Evolutionary conservation across 2,797 vertebrate genomes (phyloP).

Genomic region (Hemibagrus guttatus): DNA sequence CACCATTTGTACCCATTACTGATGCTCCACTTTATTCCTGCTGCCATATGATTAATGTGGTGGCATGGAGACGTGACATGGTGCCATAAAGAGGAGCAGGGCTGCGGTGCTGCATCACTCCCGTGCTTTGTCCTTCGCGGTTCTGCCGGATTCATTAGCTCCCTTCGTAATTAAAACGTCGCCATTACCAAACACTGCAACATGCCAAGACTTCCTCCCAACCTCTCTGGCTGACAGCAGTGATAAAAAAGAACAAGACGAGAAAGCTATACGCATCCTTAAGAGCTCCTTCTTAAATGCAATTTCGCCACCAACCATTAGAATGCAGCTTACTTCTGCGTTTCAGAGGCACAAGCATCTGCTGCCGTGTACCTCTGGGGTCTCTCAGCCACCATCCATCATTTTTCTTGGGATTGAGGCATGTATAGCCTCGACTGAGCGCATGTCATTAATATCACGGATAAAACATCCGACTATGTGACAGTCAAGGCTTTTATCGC

Average conservation of each 20-base stretch:
- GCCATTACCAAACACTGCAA: slow-evolving; percentile 50
- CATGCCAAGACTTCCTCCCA: slow-evolving; percentile 31
- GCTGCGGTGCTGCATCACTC: slow-evolving; percentile 48
- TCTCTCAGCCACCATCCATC: slow-evolving; percentile 67
- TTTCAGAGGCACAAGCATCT: slow-evolving; percentile 53
- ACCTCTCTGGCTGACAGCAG: slow-evolving; percentile 29
- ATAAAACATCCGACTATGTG: slow-evolving; percentile 58
- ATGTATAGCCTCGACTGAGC: slow-evolving; percentile 57
- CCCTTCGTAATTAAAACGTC: slow-evolving; percentile 59
- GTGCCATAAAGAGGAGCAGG: slow-evolving; percentile 67
- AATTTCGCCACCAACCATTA: slow-evolving; percentile 29
- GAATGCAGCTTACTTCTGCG: slow-evolving; percentile 57
- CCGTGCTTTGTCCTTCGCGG: slow-evolving; percentile 16
- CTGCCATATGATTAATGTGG: slow-evolving; percentile 79
- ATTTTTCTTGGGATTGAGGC: slow-evolving; percentile 62
- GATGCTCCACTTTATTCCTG: slow-evolving; percentile 76
- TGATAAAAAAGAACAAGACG: slow-evolving; percentile 27
- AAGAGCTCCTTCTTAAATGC: slow-evolving; percentile 33
- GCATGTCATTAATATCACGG: slow-evolving; percentile 69
- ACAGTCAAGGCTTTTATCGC: slow-evolving; percentile 50
- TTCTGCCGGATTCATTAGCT: slow-evolving; percentile 61
- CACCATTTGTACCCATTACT: slow-evolving; percentile 72
- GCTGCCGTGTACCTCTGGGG: slow-evolving; percentile 59
- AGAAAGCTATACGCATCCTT: slow-evolving; percentile 1
- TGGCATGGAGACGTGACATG: slow-evolving; percentile 71